Evolutionary conservation across 2,888 invertebrate genomes (phyloP).

Genomic region (Tetranychus piercei): DNA sequence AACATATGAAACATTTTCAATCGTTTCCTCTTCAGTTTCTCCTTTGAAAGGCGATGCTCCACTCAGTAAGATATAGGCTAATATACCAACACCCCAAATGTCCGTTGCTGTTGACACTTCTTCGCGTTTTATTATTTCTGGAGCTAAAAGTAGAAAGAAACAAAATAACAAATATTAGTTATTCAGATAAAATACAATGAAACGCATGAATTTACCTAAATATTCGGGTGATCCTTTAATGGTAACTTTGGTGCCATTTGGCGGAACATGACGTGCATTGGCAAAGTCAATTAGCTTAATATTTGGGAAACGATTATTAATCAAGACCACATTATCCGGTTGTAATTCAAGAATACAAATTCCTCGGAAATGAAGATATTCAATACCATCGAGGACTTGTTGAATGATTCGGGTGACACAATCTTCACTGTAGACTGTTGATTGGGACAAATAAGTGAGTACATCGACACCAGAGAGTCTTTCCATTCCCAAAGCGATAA

Average conservation of each 20-base stretch:
- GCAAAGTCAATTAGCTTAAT: conserved; percentile 85
- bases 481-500: conserved; percentile 33
- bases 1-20: conserved; percentile 42
- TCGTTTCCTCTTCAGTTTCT: conserved; percentile 64
- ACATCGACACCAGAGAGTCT: conserved; percentile 66
- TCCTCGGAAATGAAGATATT: conserved; percentile 86
- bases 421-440: conserved; percentile 80
- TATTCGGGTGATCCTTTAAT: conserved; percentile 40
- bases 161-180: conserved; percentile 25
- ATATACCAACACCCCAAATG: conserved; percentile 56
- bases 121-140: conserved; percentile 64
- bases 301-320: conserved; percentile 38
- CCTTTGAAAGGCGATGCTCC: conserved; percentile 83
- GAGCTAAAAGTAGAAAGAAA: conserved; percentile 41
- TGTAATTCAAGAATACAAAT: conserved; percentile 72
- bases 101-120: conserved; percentile 64
- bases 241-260: conserved; percentile 49
- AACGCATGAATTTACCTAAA: conserved; percentile 24
- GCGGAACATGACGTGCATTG: conserved; percentile 58
- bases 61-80: conserved; percentile 29
- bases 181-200: conserved; percentile 7
- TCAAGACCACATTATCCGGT: conserved; percentile 86
- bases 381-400: conserved; percentile 70
- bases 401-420: conserved; percentile 66
- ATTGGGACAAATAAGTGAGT: conserved; percentile 63